Percentiles rank a stretch among this genome's conserved stretches.
These are phyloP conservation scores for Presbytis comata DNA, from an alignment of 2,797 vertebrate species.

Conservation along the genomic window DNA sequence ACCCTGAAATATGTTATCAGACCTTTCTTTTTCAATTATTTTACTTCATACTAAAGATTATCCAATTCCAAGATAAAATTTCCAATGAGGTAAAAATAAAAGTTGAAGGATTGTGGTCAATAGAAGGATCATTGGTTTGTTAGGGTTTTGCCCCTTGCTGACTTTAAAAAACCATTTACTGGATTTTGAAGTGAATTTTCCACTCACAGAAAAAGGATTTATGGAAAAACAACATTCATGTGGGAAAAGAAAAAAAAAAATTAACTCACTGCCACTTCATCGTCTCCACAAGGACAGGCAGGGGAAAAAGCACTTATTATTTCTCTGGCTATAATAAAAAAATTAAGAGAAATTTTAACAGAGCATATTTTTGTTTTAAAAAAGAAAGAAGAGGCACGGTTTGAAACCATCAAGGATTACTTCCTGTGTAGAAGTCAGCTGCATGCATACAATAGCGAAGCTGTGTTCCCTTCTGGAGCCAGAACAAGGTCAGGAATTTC, in stretches of 20 bases:
- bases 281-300: background rate
- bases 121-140: background rate
- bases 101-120: background rate
- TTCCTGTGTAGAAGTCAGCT: conserved; percentile 89
- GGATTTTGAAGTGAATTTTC: conserved; percentile 55
- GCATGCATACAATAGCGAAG: conserved; percentile 82
- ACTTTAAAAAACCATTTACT: background rate
- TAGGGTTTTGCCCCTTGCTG: conserved; percentile 9
- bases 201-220: conserved; percentile 29
- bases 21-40: background rate
- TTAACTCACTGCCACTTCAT: background rate
- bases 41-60: background rate
- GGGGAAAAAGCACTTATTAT: background rate
- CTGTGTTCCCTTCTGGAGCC: conserved; percentile 82
- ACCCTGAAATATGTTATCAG: background rate
- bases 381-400: conserved; percentile 49
- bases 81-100: background rate
- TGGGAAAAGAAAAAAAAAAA: conserved; percentile 55
- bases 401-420: conserved; percentile 81
- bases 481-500: conserved; percentile 85
- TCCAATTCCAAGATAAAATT: conserved; percentile 10
- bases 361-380: conserved; percentile 33
- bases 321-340: conserved; percentile 37
- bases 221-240: conserved; percentile 35
- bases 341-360: conserved; percentile 31